These are phyloP conservation scores for Hemitrygon akajei DNA, from an alignment of 2,797 vertebrate species.

Conservation along the genomic window DNA sequence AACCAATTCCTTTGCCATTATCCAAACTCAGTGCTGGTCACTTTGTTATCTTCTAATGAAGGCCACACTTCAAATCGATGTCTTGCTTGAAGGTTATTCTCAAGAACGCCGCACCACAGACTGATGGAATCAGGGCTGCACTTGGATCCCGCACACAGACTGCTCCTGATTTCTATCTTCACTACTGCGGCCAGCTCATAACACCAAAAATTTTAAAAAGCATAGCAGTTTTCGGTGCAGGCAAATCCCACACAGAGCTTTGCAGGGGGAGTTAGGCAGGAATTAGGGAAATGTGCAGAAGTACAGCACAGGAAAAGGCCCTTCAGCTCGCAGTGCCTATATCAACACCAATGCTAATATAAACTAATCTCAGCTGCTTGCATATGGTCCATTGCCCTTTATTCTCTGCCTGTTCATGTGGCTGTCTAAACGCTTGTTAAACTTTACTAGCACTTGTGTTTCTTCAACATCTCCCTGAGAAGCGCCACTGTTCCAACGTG, in stretches of 20 bases:
- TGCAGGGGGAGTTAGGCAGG: background rate
- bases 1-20: background rate
- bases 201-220: background rate
- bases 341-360: too few species aligned
- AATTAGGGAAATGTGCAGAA: too few species aligned
- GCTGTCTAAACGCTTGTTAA: too few species aligned
- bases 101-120: background rate
- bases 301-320: too few species aligned
- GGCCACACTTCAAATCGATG: background rate
- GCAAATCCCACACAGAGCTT: background rate
- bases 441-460: too few species aligned
- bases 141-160: background rate
- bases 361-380: too few species aligned
- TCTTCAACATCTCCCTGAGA: too few species aligned
- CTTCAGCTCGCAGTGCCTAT: too few species aligned
- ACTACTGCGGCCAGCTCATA: background rate
- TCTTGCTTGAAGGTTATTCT: slow-evolving; percentile 22
- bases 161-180: slow-evolving; percentile 22
- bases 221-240: background rate
- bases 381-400: too few species aligned
- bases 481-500: too few species aligned
- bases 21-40: background rate
- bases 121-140: background rate
- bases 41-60: background rate
- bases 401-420: too few species aligned